Evolutionary conservation across 2,113 vertebrate species (phyloP).

Genomic region (Malaclemys terrapin): DNA sequence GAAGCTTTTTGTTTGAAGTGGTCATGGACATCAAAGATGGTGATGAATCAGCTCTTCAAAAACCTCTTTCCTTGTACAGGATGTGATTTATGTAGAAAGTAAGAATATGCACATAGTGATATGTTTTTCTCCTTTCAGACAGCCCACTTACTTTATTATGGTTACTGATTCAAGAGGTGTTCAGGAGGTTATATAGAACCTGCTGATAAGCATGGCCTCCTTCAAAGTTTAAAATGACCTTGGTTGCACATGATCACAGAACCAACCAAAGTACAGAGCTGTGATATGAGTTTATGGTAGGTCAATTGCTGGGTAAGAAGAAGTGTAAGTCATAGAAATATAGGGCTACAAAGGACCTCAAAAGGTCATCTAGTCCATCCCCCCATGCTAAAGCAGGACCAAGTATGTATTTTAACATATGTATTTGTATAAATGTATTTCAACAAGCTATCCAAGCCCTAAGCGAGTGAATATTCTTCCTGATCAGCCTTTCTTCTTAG

Average conservation of each 20-base stretch:
- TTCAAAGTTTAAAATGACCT: background rate
- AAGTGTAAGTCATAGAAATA: background rate
- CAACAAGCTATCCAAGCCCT: background rate
- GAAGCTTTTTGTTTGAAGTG: slow-evolving; percentile 36
- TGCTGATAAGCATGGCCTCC: background rate
- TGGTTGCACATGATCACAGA: background rate
- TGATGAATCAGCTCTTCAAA: slow-evolving; percentile 49
- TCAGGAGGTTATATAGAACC: background rate
- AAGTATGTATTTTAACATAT: background rate
- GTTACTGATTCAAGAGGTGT: background rate
- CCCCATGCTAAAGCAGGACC: background rate
- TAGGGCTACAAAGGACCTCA: background rate
- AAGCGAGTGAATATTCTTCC: background rate
- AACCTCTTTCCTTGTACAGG: background rate
- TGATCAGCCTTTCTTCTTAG: background rate
- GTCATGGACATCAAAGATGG: slow-evolving; percentile 33
- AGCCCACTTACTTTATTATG: background rate
- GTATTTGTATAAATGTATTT: background rate
- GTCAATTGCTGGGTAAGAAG: background rate
- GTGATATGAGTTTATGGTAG: fast-evolving
- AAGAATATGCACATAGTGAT: background rate
- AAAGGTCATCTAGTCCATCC: background rate
- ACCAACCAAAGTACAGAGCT: background rate
- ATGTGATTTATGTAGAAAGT: slow-evolving; percentile 11
- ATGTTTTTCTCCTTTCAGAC: background rate